phyloP scores from a whole-genome alignment of 2,888 invertebrate genomes.

The Scaptomyza polygonia region DNA sequence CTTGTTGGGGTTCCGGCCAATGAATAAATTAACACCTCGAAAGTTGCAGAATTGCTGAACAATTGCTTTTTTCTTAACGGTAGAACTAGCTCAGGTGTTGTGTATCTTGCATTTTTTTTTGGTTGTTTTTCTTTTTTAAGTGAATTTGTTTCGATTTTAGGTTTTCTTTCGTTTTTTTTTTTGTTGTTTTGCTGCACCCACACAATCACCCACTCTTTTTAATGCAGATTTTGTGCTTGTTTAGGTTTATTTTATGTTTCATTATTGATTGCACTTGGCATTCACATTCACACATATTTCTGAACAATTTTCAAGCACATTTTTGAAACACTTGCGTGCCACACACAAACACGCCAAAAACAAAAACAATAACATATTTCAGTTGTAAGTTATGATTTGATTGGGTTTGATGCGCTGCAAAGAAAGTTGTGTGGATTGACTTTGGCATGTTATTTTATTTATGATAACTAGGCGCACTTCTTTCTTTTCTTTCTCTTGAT shows the following conservation, averaged over 20 bases:
- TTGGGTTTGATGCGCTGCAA: conserved; percentile 18
- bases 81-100: conserved; percentile 25
- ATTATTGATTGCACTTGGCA: conserved; percentile 35
- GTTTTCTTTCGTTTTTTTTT: conserved; percentile 1
- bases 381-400: conserved; percentile 20
- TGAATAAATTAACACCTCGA: conserved; percentile 70
- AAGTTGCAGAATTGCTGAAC: conserved; percentile 26
- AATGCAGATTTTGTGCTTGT: conserved; percentile 9
- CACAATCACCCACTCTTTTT: conserved; percentile 3
- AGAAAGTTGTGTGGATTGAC: conserved; percentile 54
- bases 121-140: conserved; percentile 11
- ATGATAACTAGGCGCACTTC: not conserved
- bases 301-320: conserved; percentile 47
- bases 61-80: conserved; percentile 37
- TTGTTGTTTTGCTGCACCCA: not conserved
- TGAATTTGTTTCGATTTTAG: not conserved
- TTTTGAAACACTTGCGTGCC: conserved; percentile 64
- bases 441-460: conserved; percentile 6
- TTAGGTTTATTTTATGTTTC: conserved; percentile 36
- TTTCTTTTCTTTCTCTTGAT: conserved; percentile 6
- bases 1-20: conserved; percentile 53
- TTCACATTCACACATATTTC: conserved; percentile 44
- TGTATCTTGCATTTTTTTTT: conserved; percentile 27
- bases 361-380: conserved; percentile 45
- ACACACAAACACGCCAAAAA: conserved; percentile 46